Evolutionary conservation across 2,888 invertebrate genomes (phyloP).

Genomic region (Drosophila putrida): DNA sequence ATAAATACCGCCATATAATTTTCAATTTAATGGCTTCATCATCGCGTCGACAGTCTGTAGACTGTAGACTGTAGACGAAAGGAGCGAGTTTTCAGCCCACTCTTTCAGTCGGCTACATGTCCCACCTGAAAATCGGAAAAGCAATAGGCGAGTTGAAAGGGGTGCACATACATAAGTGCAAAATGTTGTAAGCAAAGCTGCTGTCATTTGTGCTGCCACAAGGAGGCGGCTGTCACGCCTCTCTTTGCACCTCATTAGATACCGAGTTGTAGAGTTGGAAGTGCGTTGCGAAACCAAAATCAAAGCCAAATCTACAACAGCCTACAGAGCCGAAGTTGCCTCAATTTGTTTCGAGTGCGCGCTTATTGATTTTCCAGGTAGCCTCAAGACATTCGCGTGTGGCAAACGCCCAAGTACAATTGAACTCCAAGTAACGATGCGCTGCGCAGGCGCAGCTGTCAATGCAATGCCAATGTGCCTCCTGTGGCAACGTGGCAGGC

Average conservation of each 20-base stretch:
- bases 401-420: slow-evolving; percentile 49
- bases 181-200: slow-evolving; percentile 77
- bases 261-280: slow-evolving; percentile 4
- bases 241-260: slow-evolving; percentile 78
- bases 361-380: slow-evolving; percentile 72
- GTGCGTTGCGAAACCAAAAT: slow-evolving; percentile 40
- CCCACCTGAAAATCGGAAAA: slow-evolving; percentile 26
- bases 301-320: not conserved
- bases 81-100: slow-evolving; percentile 56
- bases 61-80: slow-evolving; percentile 18
- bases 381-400: slow-evolving; percentile 53
- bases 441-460: slow-evolving; percentile 57
- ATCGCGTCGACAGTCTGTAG: slow-evolving; percentile 13
- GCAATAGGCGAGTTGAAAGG: not conserved
- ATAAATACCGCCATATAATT: slow-evolving; percentile 67
- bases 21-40: slow-evolving; percentile 79
- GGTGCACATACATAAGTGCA: slow-evolving; percentile 66
- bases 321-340: slow-evolving; percentile 31
- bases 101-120: slow-evolving; percentile 31
- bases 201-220: slow-evolving; percentile 64
- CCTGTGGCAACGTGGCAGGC: slow-evolving; percentile 25
- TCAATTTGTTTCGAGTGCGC: slow-evolving; percentile 73
- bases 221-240: slow-evolving; percentile 72
- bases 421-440: slow-evolving; percentile 29
- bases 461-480: slow-evolving; percentile 26